phyloP scores from a whole-genome alignment of 1,140 invertebrate species.

The Conus betulinus region DNA sequence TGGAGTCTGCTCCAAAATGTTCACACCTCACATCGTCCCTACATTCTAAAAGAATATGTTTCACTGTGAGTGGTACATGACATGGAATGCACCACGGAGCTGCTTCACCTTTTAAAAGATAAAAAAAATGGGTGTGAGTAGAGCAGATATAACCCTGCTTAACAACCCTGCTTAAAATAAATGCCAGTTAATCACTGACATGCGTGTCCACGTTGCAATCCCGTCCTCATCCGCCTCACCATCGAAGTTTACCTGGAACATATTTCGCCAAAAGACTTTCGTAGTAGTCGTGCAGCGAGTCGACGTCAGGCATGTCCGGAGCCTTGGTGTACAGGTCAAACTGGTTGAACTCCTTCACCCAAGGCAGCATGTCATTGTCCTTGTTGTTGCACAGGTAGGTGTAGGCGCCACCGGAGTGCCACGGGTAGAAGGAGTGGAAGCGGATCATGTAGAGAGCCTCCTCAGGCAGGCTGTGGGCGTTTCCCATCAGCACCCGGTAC shows the following conservation, averaged over 20 bases:
- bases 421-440: constrained; percentile 97
- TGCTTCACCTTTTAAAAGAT: too few relatives aligned
- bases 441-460: constrained; percentile 88
- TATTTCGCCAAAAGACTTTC: constrained; percentile 80
- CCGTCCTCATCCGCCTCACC: neutral
- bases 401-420: constrained; percentile 89
- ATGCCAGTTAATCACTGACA: too few relatives aligned
- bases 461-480: constrained; percentile 84
- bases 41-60: too few relatives aligned
- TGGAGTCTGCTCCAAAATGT: too few relatives aligned
- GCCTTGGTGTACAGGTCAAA: constrained; percentile 97
- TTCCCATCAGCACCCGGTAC: constrained; percentile 79
- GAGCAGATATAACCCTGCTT: too few relatives aligned
- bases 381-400: constrained; percentile 84
- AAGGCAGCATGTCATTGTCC: constrained; percentile 86
- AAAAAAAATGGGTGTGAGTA: too few relatives aligned
- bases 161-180: too few relatives aligned
- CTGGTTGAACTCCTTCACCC: constrained; percentile 92
- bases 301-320: constrained; percentile 87
- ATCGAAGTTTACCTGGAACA: constrained; percentile 22
- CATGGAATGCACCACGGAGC: too few relatives aligned
- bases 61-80: too few relatives aligned
- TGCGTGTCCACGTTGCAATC: too few relatives aligned
- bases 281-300: constrained; percentile 92
- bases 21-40: too few relatives aligned